Conservation (phyloP, 2,888 invertebrate species). For the Marronus borbonicus region DNA sequence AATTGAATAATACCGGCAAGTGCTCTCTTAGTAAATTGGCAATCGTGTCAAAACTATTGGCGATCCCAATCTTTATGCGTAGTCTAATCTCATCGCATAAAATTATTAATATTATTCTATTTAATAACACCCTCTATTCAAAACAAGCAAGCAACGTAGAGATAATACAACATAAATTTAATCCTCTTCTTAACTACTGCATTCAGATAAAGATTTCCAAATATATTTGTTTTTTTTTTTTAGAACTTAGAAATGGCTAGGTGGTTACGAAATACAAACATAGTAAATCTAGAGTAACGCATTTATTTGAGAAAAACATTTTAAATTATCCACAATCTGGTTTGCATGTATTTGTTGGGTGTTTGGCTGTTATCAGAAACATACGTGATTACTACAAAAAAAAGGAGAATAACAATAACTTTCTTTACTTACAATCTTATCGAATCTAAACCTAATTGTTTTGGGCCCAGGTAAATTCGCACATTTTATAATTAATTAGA, state of each 20-base stretch:
- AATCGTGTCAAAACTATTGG: neutral
- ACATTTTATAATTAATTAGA: no score
- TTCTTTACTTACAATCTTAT: constrained; percentile 10
- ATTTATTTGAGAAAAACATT: constrained; percentile 33
- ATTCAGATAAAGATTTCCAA: constrained; percentile 13
- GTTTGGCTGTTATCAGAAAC: constrained; percentile 22
- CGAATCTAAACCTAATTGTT: neutral
- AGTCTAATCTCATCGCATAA: no score
- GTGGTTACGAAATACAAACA: constrained; percentile 25
- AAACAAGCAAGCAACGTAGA: no score
- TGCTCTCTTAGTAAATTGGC: no score
- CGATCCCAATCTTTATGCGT: no score
- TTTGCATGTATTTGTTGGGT: constrained; percentile 8
- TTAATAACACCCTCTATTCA: neutral
- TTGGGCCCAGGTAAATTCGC: neutral
- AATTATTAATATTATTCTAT: no score
- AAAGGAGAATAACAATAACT: neutral
- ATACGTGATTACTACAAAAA: neutral
- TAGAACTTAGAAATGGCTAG: constrained; percentile 17
- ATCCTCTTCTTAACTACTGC: constrained; percentile 12
- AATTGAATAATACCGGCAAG: no score
- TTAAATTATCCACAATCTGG: constrained; percentile 25
- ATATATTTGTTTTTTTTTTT: constrained; percentile 17
- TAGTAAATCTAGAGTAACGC: constrained; percentile 42
- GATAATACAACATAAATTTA: no score